These are phyloP conservation scores for Amphiprion percula DNA, from an alignment of 2,113 vertebrate species.

Conservation along the genomic window DNA sequence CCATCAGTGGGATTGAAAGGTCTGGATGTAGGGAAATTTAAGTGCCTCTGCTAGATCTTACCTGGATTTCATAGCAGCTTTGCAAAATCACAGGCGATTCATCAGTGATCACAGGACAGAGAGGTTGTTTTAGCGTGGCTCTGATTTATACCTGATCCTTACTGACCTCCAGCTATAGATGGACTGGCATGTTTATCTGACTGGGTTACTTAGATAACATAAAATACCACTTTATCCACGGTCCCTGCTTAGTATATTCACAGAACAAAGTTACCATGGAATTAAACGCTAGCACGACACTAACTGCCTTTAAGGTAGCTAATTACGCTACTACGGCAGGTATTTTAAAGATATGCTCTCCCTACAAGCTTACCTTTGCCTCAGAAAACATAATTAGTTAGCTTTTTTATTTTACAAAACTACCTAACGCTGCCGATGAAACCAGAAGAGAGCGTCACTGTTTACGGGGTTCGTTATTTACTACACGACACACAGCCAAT, in stretches of 20 bases:
- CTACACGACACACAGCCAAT: constrained; percentile 57
- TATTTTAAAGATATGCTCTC: neutral
- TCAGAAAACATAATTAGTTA: neutral
- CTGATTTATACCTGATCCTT: neutral
- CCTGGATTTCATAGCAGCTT: constrained; percentile 79
- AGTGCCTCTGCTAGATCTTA: constrained; percentile 40
- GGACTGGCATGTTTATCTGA: neutral
- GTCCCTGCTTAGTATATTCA: neutral
- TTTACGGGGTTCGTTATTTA: constrained; percentile 21
- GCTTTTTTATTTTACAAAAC: neutral
- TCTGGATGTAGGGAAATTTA: no score
- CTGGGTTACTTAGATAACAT: neutral
- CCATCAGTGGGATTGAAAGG: no score
- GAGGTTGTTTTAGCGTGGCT: neutral
- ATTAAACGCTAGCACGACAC: neutral
- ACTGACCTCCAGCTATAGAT: neutral
- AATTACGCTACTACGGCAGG: neutral
- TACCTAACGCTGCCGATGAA: neutral
- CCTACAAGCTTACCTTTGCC: neutral
- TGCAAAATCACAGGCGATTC: neutral
- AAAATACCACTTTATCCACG: neutral
- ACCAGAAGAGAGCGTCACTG: constrained; percentile 21
- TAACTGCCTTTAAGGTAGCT: neutral
- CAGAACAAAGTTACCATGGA: constrained; percentile 43
- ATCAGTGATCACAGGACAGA: neutral